Conservation (phyloP, 2,797 vertebrate genomes). For the Syngnathus acus region DNA sequence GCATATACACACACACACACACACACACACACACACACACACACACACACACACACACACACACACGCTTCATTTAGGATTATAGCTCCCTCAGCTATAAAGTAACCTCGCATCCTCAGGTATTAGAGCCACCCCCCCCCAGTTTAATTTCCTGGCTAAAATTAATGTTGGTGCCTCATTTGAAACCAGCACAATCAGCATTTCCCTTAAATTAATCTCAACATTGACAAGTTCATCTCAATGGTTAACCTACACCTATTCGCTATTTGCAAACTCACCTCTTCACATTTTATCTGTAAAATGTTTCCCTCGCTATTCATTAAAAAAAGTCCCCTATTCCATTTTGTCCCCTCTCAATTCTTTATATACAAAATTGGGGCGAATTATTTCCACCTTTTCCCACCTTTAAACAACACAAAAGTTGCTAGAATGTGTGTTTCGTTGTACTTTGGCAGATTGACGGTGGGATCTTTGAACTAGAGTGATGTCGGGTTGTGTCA, state of each 20-base stretch:
- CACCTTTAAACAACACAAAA: neutral
- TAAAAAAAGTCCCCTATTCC: too few species aligned
- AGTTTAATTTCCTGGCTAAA: neutral
- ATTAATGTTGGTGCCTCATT: neutral
- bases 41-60: conserved; percentile 12
- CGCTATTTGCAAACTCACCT: too few species aligned
- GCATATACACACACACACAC: conserved; percentile 8
- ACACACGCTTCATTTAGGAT: conserved; percentile 14
- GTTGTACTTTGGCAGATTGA: neutral
- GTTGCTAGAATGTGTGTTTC: neutral
- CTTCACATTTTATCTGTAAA: too few species aligned
- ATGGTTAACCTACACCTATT: too few species aligned
- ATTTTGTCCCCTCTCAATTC: too few species aligned
- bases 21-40: conserved; percentile 11
- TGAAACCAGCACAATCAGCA: neutral
- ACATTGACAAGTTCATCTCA: neutral
- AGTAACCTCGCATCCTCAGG: conserved; percentile 33
- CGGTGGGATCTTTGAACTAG: neutral
- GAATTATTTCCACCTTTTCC: neutral
- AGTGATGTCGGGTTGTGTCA: neutral
- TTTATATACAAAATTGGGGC: too few species aligned
- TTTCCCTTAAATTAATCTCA: neutral
- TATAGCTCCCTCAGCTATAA: conserved; percentile 25
- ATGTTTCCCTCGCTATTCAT: too few species aligned
- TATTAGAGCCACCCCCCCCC: neutral